Base-by-base conservation (phyloP, 2,888 invertebrate genomes). In the Idaea aversata region DNA sequence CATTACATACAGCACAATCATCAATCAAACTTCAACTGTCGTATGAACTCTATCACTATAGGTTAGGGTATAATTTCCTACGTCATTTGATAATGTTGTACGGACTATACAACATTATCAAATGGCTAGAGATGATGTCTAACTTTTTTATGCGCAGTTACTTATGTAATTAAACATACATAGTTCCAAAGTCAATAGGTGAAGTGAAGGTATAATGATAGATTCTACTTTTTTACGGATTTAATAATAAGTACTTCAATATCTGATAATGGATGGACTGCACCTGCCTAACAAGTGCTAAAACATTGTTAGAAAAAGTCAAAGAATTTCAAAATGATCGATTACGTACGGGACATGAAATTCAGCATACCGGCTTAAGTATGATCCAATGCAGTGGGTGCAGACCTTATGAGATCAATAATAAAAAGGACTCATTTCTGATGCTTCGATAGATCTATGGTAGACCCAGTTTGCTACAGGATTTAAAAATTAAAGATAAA, bases 1-100 rank as follows among this genome's bases (percentile, higher is more conserved):
- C 64, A 71, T 70, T 63, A 61, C 59, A 61, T 25, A 25, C 25
- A 61, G 38, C 57, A 36, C 64, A 62, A 35, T 57, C 38, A 57
- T 15, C 47, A 47, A 13, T 4, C 4, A 47, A 47, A 47, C 47
- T 47, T 16, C 57, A 57, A 61, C 61, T 5, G 34, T 16, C 13
- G 36, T 57, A 59, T 67, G 16, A 63, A 67, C 63, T 59, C 13
- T 64, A 63, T 62, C 34, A 34, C 13, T 38, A 59, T 34, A 63
- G 35, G 5, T 61, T 72, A 67, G 72, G 47, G 47, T 13, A 3
- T 47, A 47, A 47, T 47, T 13, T 47, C 47, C 13, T 47, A 4
- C 3, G 25, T 47, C 7, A 47, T 47, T 47, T 47, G 6, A 5
- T 38, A 5, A 47, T 4, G 13, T 47, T 36, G 36, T 36, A 36